Percentiles rank a stretch among this genome's conserved stretches.
phyloP scores from a whole-genome alignment of 2,113 vertebrate genomes.

The Cyanoramphus novaezelandiae region DNA sequence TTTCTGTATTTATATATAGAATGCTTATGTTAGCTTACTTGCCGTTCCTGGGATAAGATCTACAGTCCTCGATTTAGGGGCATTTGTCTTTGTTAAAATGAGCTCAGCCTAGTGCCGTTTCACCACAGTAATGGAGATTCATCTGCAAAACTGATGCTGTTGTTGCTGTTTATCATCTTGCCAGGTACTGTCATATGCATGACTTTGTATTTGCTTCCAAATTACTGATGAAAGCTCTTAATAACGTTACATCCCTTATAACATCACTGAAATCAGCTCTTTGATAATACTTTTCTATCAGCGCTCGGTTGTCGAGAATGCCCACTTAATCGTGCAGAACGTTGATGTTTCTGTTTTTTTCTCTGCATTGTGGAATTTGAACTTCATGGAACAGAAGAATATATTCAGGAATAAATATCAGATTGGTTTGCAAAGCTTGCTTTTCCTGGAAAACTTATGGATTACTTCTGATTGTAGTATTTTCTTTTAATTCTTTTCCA shows the following conservation, averaged over 20 bases:
- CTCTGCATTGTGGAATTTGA: neutral
- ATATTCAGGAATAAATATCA: neutral
- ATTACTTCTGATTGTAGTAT: neutral
- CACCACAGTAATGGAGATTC: neutral
- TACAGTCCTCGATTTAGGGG: accelerated
- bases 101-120: neutral
- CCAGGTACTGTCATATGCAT: neutral
- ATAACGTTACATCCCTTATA: neutral
- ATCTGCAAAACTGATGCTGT: neutral
- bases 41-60: neutral
- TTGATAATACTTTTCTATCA: neutral
- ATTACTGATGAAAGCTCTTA: neutral
- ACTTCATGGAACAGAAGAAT: neutral
- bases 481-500: neutral
- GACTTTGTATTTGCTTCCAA: conserved; percentile 9
- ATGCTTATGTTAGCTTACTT: neutral
- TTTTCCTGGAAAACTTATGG: neutral
- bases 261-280: neutral
- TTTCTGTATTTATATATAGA: neutral
- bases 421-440: neutral
- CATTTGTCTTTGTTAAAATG: neutral
- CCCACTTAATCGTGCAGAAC: neutral
- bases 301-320: neutral
- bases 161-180: neutral
- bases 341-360: neutral